Percentiles rank a stretch among this genome's conserved stretches.
Evolutionary conservation across 1,140 invertebrate genomes (phyloP).

Genomic region (Megalonaias nervosa): DNA sequence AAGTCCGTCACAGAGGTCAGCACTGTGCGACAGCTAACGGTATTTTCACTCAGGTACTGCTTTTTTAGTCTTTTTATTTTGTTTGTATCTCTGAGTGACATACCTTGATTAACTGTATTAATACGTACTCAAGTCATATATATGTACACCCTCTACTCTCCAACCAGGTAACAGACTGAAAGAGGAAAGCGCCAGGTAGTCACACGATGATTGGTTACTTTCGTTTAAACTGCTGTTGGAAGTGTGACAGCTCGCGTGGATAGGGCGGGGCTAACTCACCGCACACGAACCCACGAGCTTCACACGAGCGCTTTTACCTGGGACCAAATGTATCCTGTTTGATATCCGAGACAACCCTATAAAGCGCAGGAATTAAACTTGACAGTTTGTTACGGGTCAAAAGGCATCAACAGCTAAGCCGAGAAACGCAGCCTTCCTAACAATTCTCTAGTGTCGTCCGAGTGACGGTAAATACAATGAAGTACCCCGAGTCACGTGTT

Average conservation of each 20-base stretch:
- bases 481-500: too few species aligned
- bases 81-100: constrained; percentile 18
- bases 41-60: background rate
- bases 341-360: too few species aligned
- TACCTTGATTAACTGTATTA: background rate
- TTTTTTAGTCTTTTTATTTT: background rate
- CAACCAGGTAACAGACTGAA: too few species aligned
- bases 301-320: background rate
- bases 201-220: constrained; percentile 16
- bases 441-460: too few species aligned
- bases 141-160: constrained; percentile 3
- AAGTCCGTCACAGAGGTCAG: background rate
- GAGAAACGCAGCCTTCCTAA: too few species aligned
- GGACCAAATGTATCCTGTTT: too few species aligned
- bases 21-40: background rate
- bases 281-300: constrained; percentile 29
- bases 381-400: too few species aligned
- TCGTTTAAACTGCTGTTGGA: constrained; percentile 24
- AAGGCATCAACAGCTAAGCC: too few species aligned
- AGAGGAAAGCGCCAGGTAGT: constrained; percentile 22
- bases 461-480: too few species aligned
- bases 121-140: constrained; percentile 1
- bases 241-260: constrained; percentile 35
- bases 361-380: too few species aligned
- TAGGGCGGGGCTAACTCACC: constrained; percentile 29